phyloP scores from a whole-genome alignment of 2,888 invertebrate genomes.

The Clunio marinus region DNA sequence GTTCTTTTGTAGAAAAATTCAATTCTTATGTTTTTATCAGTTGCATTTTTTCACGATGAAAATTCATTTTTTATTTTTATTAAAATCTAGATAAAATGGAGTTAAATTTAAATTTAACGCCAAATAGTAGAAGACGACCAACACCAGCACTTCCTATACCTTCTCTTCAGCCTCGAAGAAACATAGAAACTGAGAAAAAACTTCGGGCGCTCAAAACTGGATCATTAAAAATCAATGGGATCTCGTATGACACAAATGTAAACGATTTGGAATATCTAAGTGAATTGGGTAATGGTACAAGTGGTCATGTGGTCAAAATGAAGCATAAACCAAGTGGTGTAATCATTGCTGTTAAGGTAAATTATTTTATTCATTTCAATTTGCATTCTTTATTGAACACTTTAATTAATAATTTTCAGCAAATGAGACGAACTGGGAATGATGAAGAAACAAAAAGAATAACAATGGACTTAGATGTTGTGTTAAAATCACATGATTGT shows the following conservation, averaged over 20 bases:
- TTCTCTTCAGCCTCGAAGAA: slow-evolving; percentile 48
- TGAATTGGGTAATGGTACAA: slow-evolving; percentile 90
- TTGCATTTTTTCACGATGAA: not conserved
- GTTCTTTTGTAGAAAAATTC: no score
- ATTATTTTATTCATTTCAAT: no score
- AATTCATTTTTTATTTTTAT: slow-evolving; percentile 13
- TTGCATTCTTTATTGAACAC: not conserved
- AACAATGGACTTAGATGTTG: slow-evolving; percentile 97
- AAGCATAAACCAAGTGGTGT: slow-evolving; percentile 77
- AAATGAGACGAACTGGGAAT: slow-evolving; percentile 97
- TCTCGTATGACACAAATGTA: slow-evolving; percentile 73
- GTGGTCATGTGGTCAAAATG: slow-evolving; percentile 98
- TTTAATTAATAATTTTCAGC: slow-evolving; percentile 52
- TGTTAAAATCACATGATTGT: slow-evolving; percentile 95
- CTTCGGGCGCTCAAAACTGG: slow-evolving; percentile 90
- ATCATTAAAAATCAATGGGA: slow-evolving; percentile 75
- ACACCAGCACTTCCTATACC: slow-evolving; percentile 29
- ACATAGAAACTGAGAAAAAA: slow-evolving; percentile 69
- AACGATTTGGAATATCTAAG: slow-evolving; percentile 80
- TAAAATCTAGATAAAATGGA: not conserved
- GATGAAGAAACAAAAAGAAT: slow-evolving; percentile 96
- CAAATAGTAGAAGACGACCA: not conserved
- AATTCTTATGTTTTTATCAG: no score
- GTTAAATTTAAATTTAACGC: slow-evolving; percentile 27
- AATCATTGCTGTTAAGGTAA: slow-evolving; percentile 90